Base-by-base conservation (phyloP, 2,797 vertebrate genomes). In the Orestias chungarensis region DNA sequence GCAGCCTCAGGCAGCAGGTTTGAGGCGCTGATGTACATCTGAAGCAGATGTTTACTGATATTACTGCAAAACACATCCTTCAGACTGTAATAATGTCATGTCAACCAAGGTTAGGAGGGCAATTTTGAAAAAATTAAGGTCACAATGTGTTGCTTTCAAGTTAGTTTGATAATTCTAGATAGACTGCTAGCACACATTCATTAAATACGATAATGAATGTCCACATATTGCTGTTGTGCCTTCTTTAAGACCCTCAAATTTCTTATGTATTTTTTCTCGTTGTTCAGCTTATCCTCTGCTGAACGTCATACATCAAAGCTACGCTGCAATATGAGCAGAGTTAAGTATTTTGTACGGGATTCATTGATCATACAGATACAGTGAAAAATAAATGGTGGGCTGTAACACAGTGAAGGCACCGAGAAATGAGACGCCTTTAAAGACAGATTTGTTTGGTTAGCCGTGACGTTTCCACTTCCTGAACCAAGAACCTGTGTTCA, bases 301-400 rank as follows among this genome's bases (percentile, higher is more conserved):
- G 27, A 6, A 46, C 64, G 57, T 74, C 18, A 64, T 68, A 29
- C n/a, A 54, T 62, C 47, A 61, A 25, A 20, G 33, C 50, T 23
- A 6, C 43, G 18, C 54, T 35, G 50, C 29, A 44, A 29, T 46
- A 44, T 74, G 31, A 49, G 38, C 71, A 12, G 7, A 29, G 65
- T 43, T 27, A 17, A 46, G 43, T 25, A 10, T 61, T 42, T 29
- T 57, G 10, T 27, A 25, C 54, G 44, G 20, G 12, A 31, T n/a
- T n/a, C 78, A 78, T 83, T 52, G 46, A 85, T 89, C 82, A 80
- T 9, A 66, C 18, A 78, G 76, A 82, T 54, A 6, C 20, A 73
- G 50, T 35, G 31, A 35, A 18, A 64, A 84, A 79, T 73, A 78
- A 66, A 59, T 38, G 38, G 65, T 55, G 35, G 35, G 12, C 46